A percentile compares a stretch with the other conserved stretches of the same genome.
These are phyloP conservation scores for Wasmannia auropunctata DNA, from an alignment of 1,140 invertebrate genomes.

Conservation along the genomic window DNA sequence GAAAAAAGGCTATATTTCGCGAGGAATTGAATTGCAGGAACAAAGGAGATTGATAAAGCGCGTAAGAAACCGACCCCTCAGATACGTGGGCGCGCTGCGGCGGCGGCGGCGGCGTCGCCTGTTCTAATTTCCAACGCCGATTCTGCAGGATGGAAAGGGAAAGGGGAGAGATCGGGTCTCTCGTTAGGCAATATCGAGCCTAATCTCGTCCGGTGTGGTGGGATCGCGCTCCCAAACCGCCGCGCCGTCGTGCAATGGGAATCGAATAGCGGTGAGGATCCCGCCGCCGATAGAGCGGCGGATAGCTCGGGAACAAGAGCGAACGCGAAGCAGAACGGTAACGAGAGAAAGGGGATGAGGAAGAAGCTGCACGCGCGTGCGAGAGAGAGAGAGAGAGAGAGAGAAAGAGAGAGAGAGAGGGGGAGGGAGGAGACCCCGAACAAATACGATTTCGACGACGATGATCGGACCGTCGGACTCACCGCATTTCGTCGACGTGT, in stretches of 20 bases:
- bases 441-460: constrained; percentile 59
- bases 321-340: constrained; percentile 2
- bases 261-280: constrained; percentile 45
- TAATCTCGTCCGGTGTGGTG: constrained; percentile 45
- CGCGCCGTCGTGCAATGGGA: constrained; percentile 42
- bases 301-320: background rate
- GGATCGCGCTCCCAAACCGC: constrained; percentile 35
- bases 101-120: background rate
- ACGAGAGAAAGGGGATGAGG: background rate
- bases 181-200: constrained; percentile 50
- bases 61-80: background rate
- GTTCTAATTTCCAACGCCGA: constrained; percentile 25
- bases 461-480: constrained; percentile 49
- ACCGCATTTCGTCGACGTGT: constrained; percentile 59
- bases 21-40: too few species aligned
- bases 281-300: background rate
- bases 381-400: background rate
- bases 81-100: background rate
- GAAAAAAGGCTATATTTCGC: background rate
- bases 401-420: background rate
- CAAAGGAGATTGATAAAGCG: constrained; percentile 1
- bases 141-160: background rate
- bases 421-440: background rate
- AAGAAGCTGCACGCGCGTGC: too few species aligned
- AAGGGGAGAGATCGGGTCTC: background rate